Evolutionary conservation across 2,113 vertebrate genomes (phyloP).

Genomic region (Nothocercus julius): DNA sequence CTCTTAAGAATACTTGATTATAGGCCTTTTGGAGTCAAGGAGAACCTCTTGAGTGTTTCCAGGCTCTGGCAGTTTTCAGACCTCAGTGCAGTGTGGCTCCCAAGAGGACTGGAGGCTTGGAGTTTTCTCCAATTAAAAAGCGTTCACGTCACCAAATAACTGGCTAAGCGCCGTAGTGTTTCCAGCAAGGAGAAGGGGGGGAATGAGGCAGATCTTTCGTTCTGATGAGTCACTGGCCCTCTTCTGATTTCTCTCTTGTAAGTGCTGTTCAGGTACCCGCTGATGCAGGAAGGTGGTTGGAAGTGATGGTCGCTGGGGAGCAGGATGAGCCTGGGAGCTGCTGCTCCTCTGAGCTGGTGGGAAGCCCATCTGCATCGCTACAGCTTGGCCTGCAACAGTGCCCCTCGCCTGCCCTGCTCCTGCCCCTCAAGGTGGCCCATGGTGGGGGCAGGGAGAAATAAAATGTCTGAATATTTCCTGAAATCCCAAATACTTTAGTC

Average conservation of each 20-base stretch:
- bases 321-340: neutral
- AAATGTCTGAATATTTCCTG: neutral
- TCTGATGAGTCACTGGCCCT: conserved; percentile 49
- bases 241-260: neutral
- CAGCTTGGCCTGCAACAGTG: neutral
- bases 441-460: neutral
- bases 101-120: rapidly evolving
- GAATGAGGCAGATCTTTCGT: conserved; percentile 7
- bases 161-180: neutral
- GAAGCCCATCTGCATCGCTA: rapidly evolving
- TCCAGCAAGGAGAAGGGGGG: neutral
- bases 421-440: neutral
- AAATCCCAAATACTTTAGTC: neutral
- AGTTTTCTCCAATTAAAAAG: conserved; percentile 10
- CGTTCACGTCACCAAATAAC: neutral
- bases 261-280: conserved; percentile 42
- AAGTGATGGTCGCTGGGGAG: neutral
- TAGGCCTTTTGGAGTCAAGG: neutral
- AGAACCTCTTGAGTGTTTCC: neutral
- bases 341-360: neutral
- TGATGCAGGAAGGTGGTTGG: neutral
- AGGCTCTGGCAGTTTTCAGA: neutral
- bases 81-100: rapidly evolving
- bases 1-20: neutral
- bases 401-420: neutral